These are phyloP conservation scores for Leguminivora glycinivorella DNA, from an alignment of 1,140 invertebrate species.

Conservation along the genomic window DNA sequence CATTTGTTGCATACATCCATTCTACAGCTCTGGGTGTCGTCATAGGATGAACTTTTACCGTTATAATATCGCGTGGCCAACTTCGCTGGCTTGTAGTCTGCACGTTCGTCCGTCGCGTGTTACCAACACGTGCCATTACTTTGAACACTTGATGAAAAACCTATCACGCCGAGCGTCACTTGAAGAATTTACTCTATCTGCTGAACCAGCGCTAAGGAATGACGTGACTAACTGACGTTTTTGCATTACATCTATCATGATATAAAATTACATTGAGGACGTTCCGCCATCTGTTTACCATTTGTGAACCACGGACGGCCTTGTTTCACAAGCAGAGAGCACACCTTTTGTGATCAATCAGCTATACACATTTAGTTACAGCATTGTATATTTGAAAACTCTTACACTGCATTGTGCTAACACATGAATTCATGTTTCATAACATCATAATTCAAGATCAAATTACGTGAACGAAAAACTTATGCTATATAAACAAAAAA, in stretches of 20 bases:
- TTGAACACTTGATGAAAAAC: constrained; percentile 7
- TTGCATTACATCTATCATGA: not conserved
- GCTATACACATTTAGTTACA: constrained; percentile 22
- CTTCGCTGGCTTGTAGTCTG: not conserved
- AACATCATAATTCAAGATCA: constrained; percentile 27
- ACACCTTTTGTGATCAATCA: constrained; percentile 39
- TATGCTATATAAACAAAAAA: constrained; percentile 13
- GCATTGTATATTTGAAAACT: constrained; percentile 7
- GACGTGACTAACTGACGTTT: not conserved
- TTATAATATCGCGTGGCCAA: not conserved
- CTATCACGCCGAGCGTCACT: not conserved
- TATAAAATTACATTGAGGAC: not conserved
- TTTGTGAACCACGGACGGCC: constrained; percentile 29
- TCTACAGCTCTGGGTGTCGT: not conserved
- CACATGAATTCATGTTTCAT: constrained; percentile 11
- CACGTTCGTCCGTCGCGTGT: not conserved
- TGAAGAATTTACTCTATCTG: not conserved
- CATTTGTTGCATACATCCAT: not conserved
- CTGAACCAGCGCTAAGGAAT: not conserved
- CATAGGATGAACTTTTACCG: not conserved
- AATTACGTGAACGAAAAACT: constrained; percentile 25
- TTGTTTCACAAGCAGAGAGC: constrained; percentile 42
- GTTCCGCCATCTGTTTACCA: constrained; percentile 43
- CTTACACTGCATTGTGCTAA: constrained; percentile 18
- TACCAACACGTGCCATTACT: constrained; percentile 3